These are phyloP conservation scores for Pseudomyrmex cubaensis DNA, from an alignment of 1,140 invertebrate species.

Conservation along the genomic window DNA sequence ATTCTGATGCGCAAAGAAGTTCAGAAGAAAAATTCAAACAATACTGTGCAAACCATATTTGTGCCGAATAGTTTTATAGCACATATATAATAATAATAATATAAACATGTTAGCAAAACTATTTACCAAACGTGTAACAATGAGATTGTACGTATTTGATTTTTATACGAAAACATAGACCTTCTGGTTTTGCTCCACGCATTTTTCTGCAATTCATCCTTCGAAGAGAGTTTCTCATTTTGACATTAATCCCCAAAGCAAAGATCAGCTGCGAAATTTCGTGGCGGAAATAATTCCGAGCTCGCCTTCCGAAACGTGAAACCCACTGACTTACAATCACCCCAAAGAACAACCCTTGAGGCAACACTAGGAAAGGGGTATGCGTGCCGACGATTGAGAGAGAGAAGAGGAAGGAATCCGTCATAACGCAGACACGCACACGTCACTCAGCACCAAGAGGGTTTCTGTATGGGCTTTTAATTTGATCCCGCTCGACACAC, in stretches of 20 bases:
- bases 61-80: no score
- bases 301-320: neutral
- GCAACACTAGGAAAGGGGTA: neutral
- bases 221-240: neutral
- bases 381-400: slow-evolving; percentile 8
- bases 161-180: neutral
- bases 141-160: no score
- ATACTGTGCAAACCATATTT: neutral
- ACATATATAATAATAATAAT: neutral
- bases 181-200: neutral
- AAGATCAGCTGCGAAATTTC: slow-evolving; percentile 13
- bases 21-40: neutral
- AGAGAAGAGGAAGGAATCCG: slow-evolving; percentile 64
- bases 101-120: neutral
- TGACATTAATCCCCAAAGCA: slow-evolving; percentile 7
- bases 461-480: slow-evolving; percentile 66
- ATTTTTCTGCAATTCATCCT: neutral
- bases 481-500: slow-evolving; percentile 61
- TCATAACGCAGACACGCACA: slow-evolving; percentile 69
- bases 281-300: slow-evolving; percentile 10
- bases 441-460: slow-evolving; percentile 61
- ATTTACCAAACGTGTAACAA: neutral
- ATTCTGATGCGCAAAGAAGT: neutral
- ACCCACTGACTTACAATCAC: slow-evolving; percentile 12
- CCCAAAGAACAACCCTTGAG: slow-evolving; percentile 9